Base-by-base conservation (phyloP, 2,113 vertebrate genomes). In the Psittacara wagleri region DNA sequence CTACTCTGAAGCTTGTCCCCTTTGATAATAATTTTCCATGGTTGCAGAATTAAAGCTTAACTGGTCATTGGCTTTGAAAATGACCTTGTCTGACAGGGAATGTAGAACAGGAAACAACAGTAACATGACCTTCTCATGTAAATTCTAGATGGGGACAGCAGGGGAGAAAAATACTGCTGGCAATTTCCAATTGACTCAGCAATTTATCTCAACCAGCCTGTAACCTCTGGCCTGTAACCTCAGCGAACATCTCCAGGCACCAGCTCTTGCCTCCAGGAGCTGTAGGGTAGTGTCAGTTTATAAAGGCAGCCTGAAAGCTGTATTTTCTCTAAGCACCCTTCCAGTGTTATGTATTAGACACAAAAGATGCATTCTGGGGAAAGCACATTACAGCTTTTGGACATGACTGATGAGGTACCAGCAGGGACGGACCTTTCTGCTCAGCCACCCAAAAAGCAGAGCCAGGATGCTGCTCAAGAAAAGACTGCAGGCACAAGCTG, bases 41-140 rank as follows among this genome's bases (percentile, higher is more conserved):
- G 85, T 39, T 92, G 77, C 92, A 91, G 85, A 96, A 96, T 89
- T 96, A 92, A 97, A 93, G 62, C 82, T 91, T 97, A 96, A 96
- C 93, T 51, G 81, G 92, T 90, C 89, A 96, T 82, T 59, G 61
- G 62, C 88, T 94, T 93, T 3, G 0, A 92, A 96, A 97, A 92
- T 95, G 96, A 96, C 97, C 95, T 96, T 97, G 96, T 93, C 96
- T 96, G 96, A 97, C 92, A 97, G 86, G 41, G 90, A 94, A 70
- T 76, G 80, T 39, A 91, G 88, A 88, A 95, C n/a, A 89, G 92
- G 94, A 95, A 97, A 95, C 93, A 95, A 84, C 88, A 92, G 59
- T 66, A 88, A 92, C 86, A 57, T 25, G 72, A 97, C 91, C 74
- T 92, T 67, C 92, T 67, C 9, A 5, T 85, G 92, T 94, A 95